Conservation (phyloP, 2,797 vertebrate species). For the Xerus rutilus region DNA sequence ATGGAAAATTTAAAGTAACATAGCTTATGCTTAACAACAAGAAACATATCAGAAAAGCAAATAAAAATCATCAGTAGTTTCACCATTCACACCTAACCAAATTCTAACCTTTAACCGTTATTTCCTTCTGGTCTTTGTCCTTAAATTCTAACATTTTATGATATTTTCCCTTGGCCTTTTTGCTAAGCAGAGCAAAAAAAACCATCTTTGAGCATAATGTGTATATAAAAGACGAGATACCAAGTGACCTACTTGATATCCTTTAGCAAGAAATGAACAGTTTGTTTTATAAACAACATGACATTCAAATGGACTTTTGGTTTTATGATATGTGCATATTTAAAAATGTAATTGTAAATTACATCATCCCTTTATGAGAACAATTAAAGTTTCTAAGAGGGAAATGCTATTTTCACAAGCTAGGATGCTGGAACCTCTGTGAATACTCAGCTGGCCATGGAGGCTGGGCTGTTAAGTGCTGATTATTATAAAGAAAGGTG, state of each 20-base stretch:
- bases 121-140: background rate
- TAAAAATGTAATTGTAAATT: conserved; percentile 20
- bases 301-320: background rate
- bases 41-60: conserved; percentile 23
- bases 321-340: background rate
- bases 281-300: background rate
- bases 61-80: background rate
- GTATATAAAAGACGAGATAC: background rate
- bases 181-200: background rate
- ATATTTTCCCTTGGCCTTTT: background rate
- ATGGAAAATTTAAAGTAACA: conserved; percentile 1
- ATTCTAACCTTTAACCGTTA: background rate
- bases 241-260: background rate
- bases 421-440: fast-evolving
- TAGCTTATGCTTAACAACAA: background rate
- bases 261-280: background rate
- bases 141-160: background rate
- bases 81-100: background rate
- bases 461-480: conserved; percentile 10
- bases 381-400: background rate
- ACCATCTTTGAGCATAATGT: background rate
- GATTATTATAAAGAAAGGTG: conserved; percentile 62
- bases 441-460: background rate
- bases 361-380: background rate
- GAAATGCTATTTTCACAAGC: background rate